phyloP scores from a whole-genome alignment of 1,140 invertebrate species.

The Mya arenaria region DNA sequence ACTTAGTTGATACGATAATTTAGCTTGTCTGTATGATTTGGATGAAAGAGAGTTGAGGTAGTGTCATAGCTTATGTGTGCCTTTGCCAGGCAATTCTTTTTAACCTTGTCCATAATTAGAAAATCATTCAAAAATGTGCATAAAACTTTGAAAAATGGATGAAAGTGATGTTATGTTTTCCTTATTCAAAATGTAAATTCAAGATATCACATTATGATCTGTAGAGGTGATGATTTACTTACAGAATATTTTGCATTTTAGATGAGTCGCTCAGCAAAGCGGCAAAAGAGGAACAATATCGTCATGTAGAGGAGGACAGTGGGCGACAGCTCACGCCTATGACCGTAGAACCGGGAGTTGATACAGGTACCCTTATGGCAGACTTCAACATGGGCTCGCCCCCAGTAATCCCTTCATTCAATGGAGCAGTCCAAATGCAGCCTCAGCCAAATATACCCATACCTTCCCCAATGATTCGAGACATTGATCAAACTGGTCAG shows the following conservation, averaged over 20 bases:
- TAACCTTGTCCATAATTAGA: too few relatives aligned
- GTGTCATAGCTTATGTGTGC: too few relatives aligned
- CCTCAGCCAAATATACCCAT: neutral
- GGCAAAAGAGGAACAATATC: slow-evolving; percentile 49
- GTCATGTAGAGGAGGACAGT: slow-evolving; percentile 46
- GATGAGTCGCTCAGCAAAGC: slow-evolving; percentile 46
- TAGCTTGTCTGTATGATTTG: too few relatives aligned
- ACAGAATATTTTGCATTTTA: neutral
- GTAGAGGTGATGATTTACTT: too few relatives aligned
- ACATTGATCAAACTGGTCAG: neutral
- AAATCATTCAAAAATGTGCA: too few relatives aligned
- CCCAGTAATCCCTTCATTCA: neutral
- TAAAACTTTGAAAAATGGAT: too few relatives aligned
- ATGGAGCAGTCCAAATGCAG: neutral
- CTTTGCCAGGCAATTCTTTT: too few relatives aligned
- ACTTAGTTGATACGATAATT: too few relatives aligned
- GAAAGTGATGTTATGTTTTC: too few relatives aligned
- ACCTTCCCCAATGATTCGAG: neutral
- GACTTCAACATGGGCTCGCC: neutral
- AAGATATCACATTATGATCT: too few relatives aligned
- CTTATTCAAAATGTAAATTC: too few relatives aligned
- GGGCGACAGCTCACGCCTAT: neutral
- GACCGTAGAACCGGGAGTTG: neutral
- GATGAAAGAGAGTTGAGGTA: too few relatives aligned
- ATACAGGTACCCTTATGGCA: neutral